Evolutionary conservation across 2,797 vertebrate species (phyloP).

Genomic region (Tenualosa ilisha): DNA sequence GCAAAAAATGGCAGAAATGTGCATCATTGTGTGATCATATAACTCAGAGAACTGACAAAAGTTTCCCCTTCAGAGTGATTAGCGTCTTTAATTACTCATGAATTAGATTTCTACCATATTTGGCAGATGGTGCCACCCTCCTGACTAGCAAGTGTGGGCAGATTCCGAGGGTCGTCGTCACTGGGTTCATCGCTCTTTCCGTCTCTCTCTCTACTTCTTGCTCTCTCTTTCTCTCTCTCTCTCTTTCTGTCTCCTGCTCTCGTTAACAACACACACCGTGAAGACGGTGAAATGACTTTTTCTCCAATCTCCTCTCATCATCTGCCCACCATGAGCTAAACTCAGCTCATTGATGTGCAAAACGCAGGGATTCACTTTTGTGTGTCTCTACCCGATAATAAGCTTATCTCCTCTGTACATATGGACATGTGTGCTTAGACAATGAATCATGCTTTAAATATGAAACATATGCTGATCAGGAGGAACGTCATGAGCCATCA

Average conservation of each 20-base stretch:
- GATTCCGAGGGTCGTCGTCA: not conserved
- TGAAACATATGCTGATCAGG: not conserved
- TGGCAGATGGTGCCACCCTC: conserved; percentile 10
- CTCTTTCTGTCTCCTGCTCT: not conserved
- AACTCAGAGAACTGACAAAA: not conserved
- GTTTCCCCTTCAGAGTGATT: not conserved
- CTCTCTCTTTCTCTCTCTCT: not conserved
- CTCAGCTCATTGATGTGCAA: not conserved
- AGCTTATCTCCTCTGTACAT: not conserved
- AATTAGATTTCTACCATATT: not conserved
- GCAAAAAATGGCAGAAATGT: not conserved
- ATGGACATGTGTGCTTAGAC: conserved; percentile 11
- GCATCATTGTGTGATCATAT: not conserved
- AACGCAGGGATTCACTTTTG: not conserved
- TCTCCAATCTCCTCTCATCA: conserved; percentile 6
- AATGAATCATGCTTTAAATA: not conserved
- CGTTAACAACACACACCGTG: not conserved
- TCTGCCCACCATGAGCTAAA: conserved; percentile 19
- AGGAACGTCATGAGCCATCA: not conserved
- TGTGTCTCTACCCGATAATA: not conserved
- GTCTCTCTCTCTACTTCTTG: not conserved
- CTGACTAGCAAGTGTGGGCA: not conserved
- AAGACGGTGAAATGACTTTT: not conserved
- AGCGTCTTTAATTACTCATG: not conserved
- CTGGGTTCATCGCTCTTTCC: not conserved